Conservation (phyloP, 2,888 invertebrate species). For the Ophioninae sp. region DNA sequence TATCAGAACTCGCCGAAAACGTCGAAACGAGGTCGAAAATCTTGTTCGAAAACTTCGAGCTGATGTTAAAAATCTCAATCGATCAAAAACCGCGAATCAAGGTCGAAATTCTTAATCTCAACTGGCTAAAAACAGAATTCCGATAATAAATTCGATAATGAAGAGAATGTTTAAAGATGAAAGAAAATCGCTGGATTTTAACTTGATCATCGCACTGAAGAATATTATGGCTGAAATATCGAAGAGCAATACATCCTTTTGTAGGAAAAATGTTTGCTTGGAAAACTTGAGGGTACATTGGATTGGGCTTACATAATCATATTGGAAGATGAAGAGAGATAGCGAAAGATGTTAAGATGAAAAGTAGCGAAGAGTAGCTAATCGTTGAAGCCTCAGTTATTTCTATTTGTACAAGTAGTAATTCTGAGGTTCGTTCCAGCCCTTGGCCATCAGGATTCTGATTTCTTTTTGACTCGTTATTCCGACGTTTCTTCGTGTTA, state of each 20-base stretch:
- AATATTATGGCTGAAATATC: neutral
- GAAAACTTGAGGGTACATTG: neutral
- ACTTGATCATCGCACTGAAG: neutral
- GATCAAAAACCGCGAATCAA: too few species aligned
- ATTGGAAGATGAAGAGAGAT: slow-evolving; percentile 60
- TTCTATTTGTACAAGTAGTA: slow-evolving; percentile 77
- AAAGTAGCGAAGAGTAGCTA: slow-evolving; percentile 43
- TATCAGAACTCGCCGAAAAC: too few species aligned
- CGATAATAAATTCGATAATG: too few species aligned
- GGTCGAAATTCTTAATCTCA: too few species aligned
- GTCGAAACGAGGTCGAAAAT: too few species aligned
- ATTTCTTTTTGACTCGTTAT: slow-evolving; percentile 40
- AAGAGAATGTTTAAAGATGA: neutral
- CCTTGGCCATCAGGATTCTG: slow-evolving; percentile 15
- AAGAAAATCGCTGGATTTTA: neutral
- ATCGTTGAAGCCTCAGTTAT: slow-evolving; percentile 63
- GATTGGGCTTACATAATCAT: slow-evolving; percentile 46
- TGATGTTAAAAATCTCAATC: too few species aligned
- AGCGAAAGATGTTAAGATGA: slow-evolving; percentile 26
- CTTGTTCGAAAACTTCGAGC: too few species aligned
- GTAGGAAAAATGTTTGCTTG: neutral
- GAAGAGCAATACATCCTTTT: neutral
- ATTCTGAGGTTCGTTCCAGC: slow-evolving; percentile 74
- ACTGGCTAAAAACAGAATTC: too few species aligned
- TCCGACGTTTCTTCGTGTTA: slow-evolving; percentile 31